Evolutionary conservation across 2,797 vertebrate species (phyloP).

Genomic region (Pogoniulus pusillus): DNA sequence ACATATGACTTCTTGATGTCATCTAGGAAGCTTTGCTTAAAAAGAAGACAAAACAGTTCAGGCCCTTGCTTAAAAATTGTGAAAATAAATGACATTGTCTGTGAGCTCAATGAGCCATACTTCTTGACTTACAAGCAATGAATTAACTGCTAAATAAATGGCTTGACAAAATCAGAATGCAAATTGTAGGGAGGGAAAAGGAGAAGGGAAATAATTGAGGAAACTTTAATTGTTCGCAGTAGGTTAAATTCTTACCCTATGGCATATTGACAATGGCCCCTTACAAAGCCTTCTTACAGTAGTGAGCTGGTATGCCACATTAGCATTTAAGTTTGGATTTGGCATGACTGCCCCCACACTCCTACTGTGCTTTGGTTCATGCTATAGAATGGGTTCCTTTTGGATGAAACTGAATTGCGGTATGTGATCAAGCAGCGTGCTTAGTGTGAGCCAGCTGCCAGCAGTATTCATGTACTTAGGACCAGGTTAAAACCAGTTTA

Average conservation of each 20-base stretch:
- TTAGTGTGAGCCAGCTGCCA: neutral
- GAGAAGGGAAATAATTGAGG: slow-evolving; percentile 24
- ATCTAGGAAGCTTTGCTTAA: neutral
- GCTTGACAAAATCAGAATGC: slow-evolving; percentile 12
- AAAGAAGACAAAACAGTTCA: neutral
- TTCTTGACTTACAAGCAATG: slow-evolving; percentile 31
- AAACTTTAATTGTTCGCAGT: slow-evolving; percentile 38
- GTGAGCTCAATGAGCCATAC: slow-evolving; percentile 37
- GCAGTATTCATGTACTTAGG: neutral
- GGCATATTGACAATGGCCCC: slow-evolving; percentile 3
- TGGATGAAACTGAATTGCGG: neutral
- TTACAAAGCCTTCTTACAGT: neutral
- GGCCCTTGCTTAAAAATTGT: neutral
- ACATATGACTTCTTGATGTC: neutral
- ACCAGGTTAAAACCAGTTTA: neutral
- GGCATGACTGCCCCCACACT: neutral
- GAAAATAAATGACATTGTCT: slow-evolving; percentile 25
- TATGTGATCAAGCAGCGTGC: neutral
- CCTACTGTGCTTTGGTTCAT: neutral
- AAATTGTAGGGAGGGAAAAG: slow-evolving; percentile 10
- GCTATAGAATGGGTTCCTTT: neutral
- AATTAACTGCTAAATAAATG: slow-evolving; percentile 50
- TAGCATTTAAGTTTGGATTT: neutral
- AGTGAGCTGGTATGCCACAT: neutral
- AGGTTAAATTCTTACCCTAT: neutral